phyloP scores from a whole-genome alignment of 2,888 invertebrate genomes.

The Epistrophella euchroma region DNA sequence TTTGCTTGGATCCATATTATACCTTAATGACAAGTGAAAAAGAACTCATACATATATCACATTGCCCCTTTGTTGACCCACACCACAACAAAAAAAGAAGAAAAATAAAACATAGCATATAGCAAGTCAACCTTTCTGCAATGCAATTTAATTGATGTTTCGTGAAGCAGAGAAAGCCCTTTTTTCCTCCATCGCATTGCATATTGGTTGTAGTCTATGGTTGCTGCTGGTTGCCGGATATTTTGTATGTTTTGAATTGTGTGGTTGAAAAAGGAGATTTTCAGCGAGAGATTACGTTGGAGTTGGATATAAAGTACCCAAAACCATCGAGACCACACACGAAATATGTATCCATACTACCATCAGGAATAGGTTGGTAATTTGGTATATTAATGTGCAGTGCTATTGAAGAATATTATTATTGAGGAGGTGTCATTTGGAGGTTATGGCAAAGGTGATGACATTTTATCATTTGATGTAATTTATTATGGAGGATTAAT shows the following conservation, averaged over 20 bases:
- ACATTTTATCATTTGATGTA: constrained; percentile 55
- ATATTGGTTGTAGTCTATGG: background rate
- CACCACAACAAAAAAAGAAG: background rate
- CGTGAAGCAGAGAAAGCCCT: constrained; percentile 73
- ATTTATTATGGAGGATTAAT: background rate
- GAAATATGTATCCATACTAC: background rate
- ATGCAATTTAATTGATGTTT: constrained; percentile 73
- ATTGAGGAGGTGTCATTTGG: constrained; percentile 8
- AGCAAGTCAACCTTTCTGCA: constrained; percentile 31
- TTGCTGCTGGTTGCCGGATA: constrained; percentile 30
- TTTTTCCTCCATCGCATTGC: constrained; percentile 21
- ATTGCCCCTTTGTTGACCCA: constrained; percentile 65
- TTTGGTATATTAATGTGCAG: background rate
- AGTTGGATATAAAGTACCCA: too few species aligned
- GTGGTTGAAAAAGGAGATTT: constrained; percentile 52
- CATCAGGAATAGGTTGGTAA: background rate
- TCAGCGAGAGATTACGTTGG: constrained; percentile 53
- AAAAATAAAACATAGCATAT: background rate
- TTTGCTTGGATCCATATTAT: background rate
- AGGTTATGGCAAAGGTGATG: constrained; percentile 68
- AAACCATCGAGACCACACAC: constrained; percentile 30
- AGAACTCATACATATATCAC: constrained; percentile 66
- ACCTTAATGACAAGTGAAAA: background rate
- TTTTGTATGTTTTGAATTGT: constrained; percentile 56
- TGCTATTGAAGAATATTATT: background rate